Evolutionary conservation across 2,113 vertebrate genomes (phyloP), one percentile per base, ranked within the genome.

Genomic region (Colaptes auratus): DNA sequence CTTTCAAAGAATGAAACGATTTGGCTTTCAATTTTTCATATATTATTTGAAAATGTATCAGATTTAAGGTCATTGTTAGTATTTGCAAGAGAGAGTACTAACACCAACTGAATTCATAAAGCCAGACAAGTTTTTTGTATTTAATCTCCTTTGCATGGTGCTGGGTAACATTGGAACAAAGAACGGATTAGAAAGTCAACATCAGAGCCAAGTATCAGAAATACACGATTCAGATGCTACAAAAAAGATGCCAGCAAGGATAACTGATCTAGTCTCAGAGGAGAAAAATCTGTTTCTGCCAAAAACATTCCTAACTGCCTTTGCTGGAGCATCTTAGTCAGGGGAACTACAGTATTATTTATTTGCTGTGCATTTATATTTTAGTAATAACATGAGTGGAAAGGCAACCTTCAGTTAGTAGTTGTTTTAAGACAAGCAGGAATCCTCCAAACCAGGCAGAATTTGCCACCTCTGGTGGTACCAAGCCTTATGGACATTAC

Each of bases 201-300:
- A 81, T 73, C 66, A 83, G 33, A 93, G 77, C 42, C 50, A 94
- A 92, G 27, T n/a, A 75, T 66, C 56, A 81, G 58, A 89, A 82
- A 89, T 80, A 90, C 89, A 92, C 87, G 85, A 90, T 60, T 31
- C 81, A 85, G 66, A 87, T 55, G 33, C 28, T 88, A 83, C 42
- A 52, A 64, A 85, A 89, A 76, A 89, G 39, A 86, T 71, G 85
- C 48, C 92, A 92, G 39, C 35, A 52, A 77, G 21, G 25, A 79
- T 83, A 89, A 91, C 77, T 89, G 60, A 42, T 59, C 31, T 85
- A 74, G 55, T 53, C 31, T 73, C 60, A 80, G 59, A 91, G 59
- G 6, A 89, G 16, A 21, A 75, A 92, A 82, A 79, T 23, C 15
- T 53, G 35, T 70, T 89, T 73, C 35, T 85, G 81, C 52, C 84